phyloP scores from a whole-genome alignment of 2,888 invertebrate species.

The Drosophila algonquin region DNA sequence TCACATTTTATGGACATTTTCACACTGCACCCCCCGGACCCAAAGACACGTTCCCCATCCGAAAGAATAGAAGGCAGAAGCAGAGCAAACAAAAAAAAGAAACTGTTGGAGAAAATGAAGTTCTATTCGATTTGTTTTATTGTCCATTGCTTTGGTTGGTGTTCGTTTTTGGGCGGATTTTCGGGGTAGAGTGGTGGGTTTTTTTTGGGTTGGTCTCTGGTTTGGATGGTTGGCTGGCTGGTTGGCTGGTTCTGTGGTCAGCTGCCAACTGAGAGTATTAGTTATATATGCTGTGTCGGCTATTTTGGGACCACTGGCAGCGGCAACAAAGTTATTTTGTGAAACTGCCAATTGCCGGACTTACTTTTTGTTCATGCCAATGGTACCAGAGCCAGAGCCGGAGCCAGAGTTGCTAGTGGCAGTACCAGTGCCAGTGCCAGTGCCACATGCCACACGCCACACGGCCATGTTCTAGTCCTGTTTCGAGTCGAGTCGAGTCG shows the following conservation, averaged over 20 bases:
- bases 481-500: conserved; percentile 6
- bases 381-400: conserved; percentile 1
- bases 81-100: conserved; percentile 10
- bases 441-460: conserved; percentile 30
- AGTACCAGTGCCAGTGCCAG: not conserved
- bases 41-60: conserved; percentile 34
- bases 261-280: conserved; percentile 62
- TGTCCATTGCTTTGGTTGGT: conserved; percentile 49
- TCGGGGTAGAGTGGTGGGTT: conserved; percentile 5
- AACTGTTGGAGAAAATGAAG: conserved; percentile 55
- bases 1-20: conserved; percentile 49
- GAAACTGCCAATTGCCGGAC: conserved; percentile 71
- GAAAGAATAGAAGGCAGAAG: conserved; percentile 11
- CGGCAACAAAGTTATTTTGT: conserved; percentile 64
- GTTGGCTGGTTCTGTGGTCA: conserved; percentile 49
- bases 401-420: not conserved
- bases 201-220: conserved; percentile 15
- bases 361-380: conserved; percentile 47
- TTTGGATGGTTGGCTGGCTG: conserved; percentile 39
- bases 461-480: conserved; percentile 32
- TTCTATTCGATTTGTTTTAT: conserved; percentile 75
- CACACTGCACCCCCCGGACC: conserved; percentile 22
- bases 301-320: conserved; percentile 36
- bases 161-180: conserved; percentile 11
- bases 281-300: conserved; percentile 67